These are phyloP conservation scores for Lycophotia porphyrea DNA, from an alignment of 2,888 invertebrate genomes.

Conservation along the genomic window DNA sequence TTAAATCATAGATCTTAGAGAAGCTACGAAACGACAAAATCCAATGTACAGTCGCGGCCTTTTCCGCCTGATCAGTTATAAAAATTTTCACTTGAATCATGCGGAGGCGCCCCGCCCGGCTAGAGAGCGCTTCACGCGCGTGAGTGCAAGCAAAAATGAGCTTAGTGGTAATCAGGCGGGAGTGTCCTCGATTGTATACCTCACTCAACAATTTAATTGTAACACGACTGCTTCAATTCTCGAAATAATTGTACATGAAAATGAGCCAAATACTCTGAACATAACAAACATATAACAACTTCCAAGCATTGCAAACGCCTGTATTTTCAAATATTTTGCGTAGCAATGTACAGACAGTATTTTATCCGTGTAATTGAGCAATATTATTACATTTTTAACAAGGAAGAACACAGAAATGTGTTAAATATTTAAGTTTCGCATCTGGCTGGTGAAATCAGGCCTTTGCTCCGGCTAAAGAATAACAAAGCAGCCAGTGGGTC, in stretches of 20 bases:
- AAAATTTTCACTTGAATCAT: too few relatives aligned
- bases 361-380: slow-evolving; percentile 15
- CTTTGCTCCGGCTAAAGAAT: slow-evolving; percentile 19
- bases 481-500: slow-evolving; percentile 46
- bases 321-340: slow-evolving; percentile 21
- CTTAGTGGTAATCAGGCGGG: too few relatives aligned
- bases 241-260: slow-evolving; percentile 11
- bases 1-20: neutral
- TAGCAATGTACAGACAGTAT: neutral
- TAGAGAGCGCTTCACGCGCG: too few relatives aligned
- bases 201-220: neutral
- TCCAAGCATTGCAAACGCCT: neutral
- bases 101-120: too few relatives aligned
- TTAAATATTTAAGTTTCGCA: slow-evolving; percentile 25
- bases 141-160: too few relatives aligned
- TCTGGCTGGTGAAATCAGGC: slow-evolving; percentile 1
- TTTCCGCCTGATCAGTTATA: too few relatives aligned
- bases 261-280: slow-evolving; percentile 36
- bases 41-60: neutral
- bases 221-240: slow-evolving; percentile 2
- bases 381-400: slow-evolving; percentile 32
- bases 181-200: too few relatives aligned
- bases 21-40: neutral
- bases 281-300: slow-evolving; percentile 4
- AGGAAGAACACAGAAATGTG: slow-evolving; percentile 17